phyloP scores from a whole-genome alignment of 2,888 invertebrate genomes.

The Sarcophaga carnaria region DNA sequence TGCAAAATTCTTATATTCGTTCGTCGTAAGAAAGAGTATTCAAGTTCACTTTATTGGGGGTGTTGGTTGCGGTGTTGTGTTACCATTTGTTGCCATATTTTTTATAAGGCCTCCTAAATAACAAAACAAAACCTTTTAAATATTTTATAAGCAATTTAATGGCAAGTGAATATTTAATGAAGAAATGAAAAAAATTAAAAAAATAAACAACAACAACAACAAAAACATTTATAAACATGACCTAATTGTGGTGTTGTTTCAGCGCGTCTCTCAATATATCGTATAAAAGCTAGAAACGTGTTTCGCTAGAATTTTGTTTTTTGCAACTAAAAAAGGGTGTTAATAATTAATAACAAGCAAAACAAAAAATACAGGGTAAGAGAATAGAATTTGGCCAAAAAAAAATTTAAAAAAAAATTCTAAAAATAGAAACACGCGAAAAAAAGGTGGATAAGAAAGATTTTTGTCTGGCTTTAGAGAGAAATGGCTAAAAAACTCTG shows the following conservation, averaged over 20 bases:
- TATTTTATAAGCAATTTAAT: conserved; percentile 17
- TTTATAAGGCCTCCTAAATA: not conserved
- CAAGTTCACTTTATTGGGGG: conserved; percentile 3
- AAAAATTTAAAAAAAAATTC: not conserved
- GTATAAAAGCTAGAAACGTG: too few relatives aligned
- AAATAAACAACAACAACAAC: not conserved
- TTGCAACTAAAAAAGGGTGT: too few relatives aligned
- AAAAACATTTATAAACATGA: not conserved
- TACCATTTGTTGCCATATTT: not conserved
- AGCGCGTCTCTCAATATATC: too few relatives aligned
- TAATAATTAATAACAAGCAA: too few relatives aligned
- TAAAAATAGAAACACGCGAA: not conserved
- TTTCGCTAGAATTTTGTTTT: too few relatives aligned
- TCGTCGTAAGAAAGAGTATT: not conserved
- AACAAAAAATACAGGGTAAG: not conserved
- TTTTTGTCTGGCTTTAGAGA: too few relatives aligned
- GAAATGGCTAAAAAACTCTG: too few relatives aligned
- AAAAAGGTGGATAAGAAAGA: too few relatives aligned
- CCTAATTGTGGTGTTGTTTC: not conserved
- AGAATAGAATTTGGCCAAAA: not conserved
- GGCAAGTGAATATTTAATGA: conserved; percentile 1
- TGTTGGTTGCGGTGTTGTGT: not conserved
- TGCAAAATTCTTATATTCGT: conserved; percentile 13
- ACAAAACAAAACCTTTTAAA: not conserved
- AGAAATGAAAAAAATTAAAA: not conserved